Percentiles rank a stretch among this genome's conserved stretches.
These are phyloP conservation scores for Felis catus DNA, from an alignment of 2,113 vertebrate genomes.

Conservation along the genomic window DNA sequence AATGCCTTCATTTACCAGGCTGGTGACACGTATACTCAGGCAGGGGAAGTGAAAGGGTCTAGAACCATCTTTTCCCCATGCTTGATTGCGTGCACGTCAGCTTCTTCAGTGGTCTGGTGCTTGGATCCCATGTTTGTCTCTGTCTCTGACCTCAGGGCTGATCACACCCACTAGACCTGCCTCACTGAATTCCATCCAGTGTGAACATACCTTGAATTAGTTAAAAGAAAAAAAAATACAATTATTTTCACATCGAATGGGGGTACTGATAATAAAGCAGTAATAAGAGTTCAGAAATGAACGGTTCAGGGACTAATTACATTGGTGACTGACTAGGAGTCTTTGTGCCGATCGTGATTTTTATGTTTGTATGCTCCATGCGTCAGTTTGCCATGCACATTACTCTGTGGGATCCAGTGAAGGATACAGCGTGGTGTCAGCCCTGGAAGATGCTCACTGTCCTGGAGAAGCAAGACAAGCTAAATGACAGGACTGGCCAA, in stretches of 20 bases:
- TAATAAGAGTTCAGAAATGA: background rate
- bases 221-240: background rate
- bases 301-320: background rate
- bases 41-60: background rate
- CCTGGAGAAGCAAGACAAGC: background rate
- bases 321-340: background rate
- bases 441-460: background rate
- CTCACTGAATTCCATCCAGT: background rate
- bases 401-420: background rate
- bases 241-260: background rate
- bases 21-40: background rate
- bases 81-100: background rate
- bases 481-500: background rate
- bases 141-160: background rate
- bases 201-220: background rate
- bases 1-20: background rate
- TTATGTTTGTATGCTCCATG: background rate
- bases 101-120: background rate
- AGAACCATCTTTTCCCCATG: background rate
- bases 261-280: background rate
- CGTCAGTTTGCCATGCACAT: background rate
- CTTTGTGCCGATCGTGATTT: background rate
- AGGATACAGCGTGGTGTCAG: rapidly evolving
- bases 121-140: background rate
- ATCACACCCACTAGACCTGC: background rate